Evolutionary conservation across 2,888 invertebrate genomes (phyloP).

Genomic region (Melipona beecheii): DNA sequence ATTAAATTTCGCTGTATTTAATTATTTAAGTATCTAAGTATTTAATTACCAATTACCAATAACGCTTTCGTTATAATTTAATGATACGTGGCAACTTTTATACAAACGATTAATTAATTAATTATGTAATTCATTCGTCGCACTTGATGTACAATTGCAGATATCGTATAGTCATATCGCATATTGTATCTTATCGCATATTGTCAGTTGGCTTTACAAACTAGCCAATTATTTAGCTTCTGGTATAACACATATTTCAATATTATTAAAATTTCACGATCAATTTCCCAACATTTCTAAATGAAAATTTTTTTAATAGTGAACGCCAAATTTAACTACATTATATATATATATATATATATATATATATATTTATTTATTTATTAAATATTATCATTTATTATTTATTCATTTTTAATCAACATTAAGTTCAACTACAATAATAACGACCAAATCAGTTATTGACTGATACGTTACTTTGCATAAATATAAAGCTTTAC

Average conservation of each 20-base stretch:
- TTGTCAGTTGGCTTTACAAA: not conserved
- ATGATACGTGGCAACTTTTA: not conserved
- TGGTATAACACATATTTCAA: not conserved
- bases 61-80: not conserved
- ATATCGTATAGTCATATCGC: not conserved
- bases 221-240: not conserved
- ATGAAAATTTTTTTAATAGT: not conserved
- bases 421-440: not conserved
- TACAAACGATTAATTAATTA: not conserved
- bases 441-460: too few species aligned
- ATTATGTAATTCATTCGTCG: not conserved
- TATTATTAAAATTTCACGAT: not conserved
- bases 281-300: not conserved
- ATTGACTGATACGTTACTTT: not conserved
- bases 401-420: too few species aligned
- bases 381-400: too few species aligned
- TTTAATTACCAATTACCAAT: too few species aligned
- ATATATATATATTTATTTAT: too few species aligned
- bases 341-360: too few species aligned
- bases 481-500: not conserved
- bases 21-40: too few species aligned
- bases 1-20: too few species aligned
- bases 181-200: not conserved
- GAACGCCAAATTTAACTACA: not conserved
- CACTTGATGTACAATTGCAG: not conserved